phyloP scores from a whole-genome alignment of 1,140 invertebrate genomes.

The Zeugodacus cucurbitae region DNA sequence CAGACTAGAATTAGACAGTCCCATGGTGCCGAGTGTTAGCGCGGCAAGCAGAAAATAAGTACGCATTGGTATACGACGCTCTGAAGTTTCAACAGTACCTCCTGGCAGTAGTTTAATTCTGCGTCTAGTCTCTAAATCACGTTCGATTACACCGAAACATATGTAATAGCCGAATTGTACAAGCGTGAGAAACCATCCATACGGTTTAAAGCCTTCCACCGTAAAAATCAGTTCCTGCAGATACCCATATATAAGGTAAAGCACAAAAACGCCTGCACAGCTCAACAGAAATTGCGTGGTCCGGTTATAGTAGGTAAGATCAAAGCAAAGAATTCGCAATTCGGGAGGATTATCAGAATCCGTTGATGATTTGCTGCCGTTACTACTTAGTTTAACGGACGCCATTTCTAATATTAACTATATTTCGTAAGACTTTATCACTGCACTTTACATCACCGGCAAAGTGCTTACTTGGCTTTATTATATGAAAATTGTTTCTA shows the following conservation, averaged over 20 bases:
- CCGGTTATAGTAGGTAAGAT: constrained; percentile 75
- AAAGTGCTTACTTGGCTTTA: background rate
- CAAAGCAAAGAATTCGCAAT: constrained; percentile 78
- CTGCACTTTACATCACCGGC: background rate
- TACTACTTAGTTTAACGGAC: background rate
- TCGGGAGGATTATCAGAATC: constrained; percentile 48
- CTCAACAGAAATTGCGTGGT: constrained; percentile 81
- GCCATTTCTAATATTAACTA: background rate
- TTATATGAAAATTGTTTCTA: background rate
- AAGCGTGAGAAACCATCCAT: constrained; percentile 92
- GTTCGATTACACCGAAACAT: constrained; percentile 83
- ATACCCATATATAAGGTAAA: constrained; percentile 92
- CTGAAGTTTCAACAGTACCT: background rate
- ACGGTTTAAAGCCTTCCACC: constrained; percentile 86
- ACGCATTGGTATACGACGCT: constrained; percentile 82
- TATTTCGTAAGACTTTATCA: background rate
- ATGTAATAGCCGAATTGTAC: constrained; percentile 92
- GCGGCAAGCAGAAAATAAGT: constrained; percentile 86
- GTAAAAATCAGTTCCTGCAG: constrained; percentile 94
- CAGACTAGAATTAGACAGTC: constrained; percentile 93
- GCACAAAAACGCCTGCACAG: constrained; percentile 83
- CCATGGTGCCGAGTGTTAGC: constrained; percentile 94
- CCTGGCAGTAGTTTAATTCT: background rate
- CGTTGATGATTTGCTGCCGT: background rate
- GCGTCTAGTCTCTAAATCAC: constrained; percentile 72